Conservation (phyloP, 2,113 vertebrate genomes). For the Xenotilapia leptura region DNA sequence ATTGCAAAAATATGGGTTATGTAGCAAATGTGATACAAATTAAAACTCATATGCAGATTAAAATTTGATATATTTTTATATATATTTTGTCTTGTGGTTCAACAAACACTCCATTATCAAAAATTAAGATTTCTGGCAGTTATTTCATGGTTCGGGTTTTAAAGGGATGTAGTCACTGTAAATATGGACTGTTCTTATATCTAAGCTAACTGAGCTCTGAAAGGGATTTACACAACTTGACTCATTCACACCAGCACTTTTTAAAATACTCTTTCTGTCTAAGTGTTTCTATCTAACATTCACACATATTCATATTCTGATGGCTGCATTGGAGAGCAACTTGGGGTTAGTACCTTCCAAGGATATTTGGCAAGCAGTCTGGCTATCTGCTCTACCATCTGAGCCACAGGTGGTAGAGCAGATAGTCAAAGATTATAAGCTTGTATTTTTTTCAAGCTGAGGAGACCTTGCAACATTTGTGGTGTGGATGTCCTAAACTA, state of each 20-base stretch:
- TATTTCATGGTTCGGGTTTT: fast-evolving
- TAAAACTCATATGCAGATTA: neutral
- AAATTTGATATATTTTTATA: neutral
- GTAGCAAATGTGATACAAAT: neutral
- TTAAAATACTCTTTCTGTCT: neutral
- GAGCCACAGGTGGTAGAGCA: neutral
- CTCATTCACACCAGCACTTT: neutral
- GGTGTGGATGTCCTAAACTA: neutral
- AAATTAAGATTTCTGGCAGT: neutral
- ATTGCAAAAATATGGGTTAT: neutral
- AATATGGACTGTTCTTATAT: neutral
- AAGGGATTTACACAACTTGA: neutral
- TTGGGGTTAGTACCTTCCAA: neutral
- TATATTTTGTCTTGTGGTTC: neutral
- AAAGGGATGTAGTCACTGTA: neutral
- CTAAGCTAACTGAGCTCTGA: neutral
- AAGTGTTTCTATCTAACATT: neutral
- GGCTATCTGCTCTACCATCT: neutral
- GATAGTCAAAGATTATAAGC: neutral
- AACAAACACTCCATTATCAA: neutral
- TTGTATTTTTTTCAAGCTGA: neutral
- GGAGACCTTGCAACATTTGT: neutral
- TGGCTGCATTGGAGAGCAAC: neutral
- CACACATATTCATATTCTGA: neutral
- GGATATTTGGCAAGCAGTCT: neutral